Percentiles rank a stretch among this genome's conserved stretches.
Conservation (phyloP, 2,888 invertebrate genomes). For the Strigamia maritima region DNA sequence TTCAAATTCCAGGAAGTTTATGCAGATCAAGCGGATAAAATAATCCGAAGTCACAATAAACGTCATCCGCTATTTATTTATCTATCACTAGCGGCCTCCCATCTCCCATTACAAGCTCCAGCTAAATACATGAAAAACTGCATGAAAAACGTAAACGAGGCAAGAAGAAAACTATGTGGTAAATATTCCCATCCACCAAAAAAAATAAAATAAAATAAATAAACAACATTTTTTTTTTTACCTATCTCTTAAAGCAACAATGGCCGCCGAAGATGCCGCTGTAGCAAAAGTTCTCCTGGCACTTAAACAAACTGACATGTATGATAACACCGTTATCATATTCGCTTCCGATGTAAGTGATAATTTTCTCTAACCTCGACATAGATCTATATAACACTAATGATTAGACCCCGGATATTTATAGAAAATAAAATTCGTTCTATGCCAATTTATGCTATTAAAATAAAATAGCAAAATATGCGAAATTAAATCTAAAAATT, state of each 20-base stretch:
- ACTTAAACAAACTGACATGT: neutral
- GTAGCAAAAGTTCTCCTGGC: neutral
- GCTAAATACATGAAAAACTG: neutral
- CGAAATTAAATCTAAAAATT: no score
- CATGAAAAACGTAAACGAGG: neutral
- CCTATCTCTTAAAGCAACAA: neutral
- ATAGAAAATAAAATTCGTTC: no score
- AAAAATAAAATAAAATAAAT: no score
- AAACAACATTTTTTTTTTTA: no score
- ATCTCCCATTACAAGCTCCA: neutral
- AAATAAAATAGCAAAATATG: no score
- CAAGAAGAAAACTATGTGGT: neutral
- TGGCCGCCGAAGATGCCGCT: neutral
- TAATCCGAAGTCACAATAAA: neutral
- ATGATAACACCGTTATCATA: conserved; percentile 16
- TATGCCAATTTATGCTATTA: no score
- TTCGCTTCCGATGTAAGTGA: conserved; percentile 22
- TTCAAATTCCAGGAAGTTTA: neutral
- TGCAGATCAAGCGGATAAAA: neutral
- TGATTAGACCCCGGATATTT: no score
- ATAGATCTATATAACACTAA: no score
- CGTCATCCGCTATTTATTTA: neutral
- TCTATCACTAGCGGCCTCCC: neutral
- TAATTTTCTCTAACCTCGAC: neutral
- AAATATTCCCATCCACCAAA: neutral